Conservation (phyloP, 92 coral and sea anemone species). For the Heteractis magnifica region DNA sequence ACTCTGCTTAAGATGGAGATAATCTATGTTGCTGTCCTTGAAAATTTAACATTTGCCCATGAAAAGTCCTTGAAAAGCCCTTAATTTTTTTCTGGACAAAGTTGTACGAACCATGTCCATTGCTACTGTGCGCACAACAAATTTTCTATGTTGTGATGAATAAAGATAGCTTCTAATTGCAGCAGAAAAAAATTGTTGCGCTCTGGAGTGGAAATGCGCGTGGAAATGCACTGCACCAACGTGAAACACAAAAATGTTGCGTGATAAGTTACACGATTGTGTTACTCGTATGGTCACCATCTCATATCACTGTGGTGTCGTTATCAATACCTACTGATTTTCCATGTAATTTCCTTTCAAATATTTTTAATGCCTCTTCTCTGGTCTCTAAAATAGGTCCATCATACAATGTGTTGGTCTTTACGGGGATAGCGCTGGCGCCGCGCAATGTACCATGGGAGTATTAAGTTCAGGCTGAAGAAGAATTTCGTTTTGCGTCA, state of each 20-base stretch:
- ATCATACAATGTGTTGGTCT: not conserved
- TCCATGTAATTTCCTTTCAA: not conserved
- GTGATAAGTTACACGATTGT: too few species aligned
- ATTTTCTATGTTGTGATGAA: too few species aligned
- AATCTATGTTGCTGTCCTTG: too few species aligned
- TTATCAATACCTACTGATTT: too few species aligned
- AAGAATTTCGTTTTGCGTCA: constrained; percentile 4
- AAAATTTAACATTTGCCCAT: too few species aligned
- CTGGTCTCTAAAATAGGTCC: not conserved
- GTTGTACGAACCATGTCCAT: too few species aligned
- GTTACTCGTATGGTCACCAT: too few species aligned
- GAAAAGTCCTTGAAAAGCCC: too few species aligned
- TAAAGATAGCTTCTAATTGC: not conserved
- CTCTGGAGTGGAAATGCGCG: not conserved
- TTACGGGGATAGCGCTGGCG: not conserved
- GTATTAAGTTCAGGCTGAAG: not conserved
- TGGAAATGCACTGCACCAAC: not conserved
- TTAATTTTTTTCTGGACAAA: too few species aligned
- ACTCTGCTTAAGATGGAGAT: too few species aligned
- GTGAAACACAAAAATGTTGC: not conserved
- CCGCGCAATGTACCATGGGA: constrained; percentile 3
- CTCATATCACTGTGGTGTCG: too few species aligned
- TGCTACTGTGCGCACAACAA: too few species aligned
- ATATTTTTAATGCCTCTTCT: not conserved
- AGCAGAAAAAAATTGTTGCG: not conserved